Evolutionary conservation across 2,797 vertebrate genomes (phyloP), one percentile per base, ranked within the genome.

Genomic region (Myiothlypis coronata): DNA sequence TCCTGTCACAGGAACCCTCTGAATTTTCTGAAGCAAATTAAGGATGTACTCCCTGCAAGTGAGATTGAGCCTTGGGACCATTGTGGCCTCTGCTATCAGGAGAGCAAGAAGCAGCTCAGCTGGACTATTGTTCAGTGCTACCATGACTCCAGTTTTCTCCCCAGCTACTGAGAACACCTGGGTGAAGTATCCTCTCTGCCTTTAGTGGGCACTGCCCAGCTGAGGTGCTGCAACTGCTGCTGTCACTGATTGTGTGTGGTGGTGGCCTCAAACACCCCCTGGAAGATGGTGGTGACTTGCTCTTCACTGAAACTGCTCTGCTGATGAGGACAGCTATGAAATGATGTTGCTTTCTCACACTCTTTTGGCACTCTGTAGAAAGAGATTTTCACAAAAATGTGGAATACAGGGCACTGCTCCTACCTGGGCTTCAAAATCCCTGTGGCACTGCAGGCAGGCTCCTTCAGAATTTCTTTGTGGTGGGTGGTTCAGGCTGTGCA

Each of bases 371-470:
- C 14, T 47, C n/a, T 55, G 10, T 61, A 47, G 55, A 76, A 82
- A 28, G 6, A 3, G 3, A 1, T 6, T 50, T 85, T 75, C 41
- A 21, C 21, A 57, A 59, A 87, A 79, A 53, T 0, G 0, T 1
- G 2, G 37, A 50, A 3, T 30, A 52, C 63, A 61, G 39, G 32
- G 13, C 9, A 23, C 12, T 32, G 14, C 26, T 67, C 12, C 49
- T 56, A 26, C 23, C 13, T 41, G 17, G 43, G 22, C 50, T 82
- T 63, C 50, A 55, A 79, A 82, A 50, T 72, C 50, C 21, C 39
- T 17, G 21, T 39, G 56, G 52, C 28, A 26, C 20, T 50, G 34
- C 50, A 61, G 46, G 8, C 55, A 81, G 20, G 30, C 14, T 69
- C 34, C 43, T 47, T 52, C 57, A 76, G n/a, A 55, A 15, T 15